Conservation (phyloP, 2,888 invertebrate species). For the Polietes domitor region DNA sequence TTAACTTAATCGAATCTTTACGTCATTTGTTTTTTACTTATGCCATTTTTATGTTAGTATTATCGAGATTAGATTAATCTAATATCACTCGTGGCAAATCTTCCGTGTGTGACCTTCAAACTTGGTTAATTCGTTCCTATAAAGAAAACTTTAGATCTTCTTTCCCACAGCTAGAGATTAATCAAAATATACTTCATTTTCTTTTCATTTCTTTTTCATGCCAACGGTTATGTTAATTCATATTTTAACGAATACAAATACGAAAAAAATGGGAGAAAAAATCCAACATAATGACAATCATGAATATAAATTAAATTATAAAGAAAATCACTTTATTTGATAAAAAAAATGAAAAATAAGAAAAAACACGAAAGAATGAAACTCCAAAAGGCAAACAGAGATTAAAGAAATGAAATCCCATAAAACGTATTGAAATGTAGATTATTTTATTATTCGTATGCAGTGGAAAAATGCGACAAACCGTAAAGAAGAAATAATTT, state of each 20-base stretch:
- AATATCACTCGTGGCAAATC: too few species aligned
- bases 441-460: background rate
- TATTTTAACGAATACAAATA: background rate
- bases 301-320: slow-evolving; percentile 55
- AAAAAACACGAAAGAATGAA: slow-evolving; percentile 34
- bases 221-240: slow-evolving; percentile 16
- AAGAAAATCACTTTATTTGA: slow-evolving; percentile 49
- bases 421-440: background rate
- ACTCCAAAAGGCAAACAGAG: slow-evolving; percentile 18
- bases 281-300: background rate
- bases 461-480: background rate
- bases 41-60: too few species aligned
- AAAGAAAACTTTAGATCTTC: too few species aligned
- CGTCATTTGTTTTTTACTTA: too few species aligned
- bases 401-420: slow-evolving; percentile 35
- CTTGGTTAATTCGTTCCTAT: too few species aligned
- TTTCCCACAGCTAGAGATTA: background rate
- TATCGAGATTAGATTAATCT: too few species aligned
- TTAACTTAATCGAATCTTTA: too few species aligned
- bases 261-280: slow-evolving; percentile 3
- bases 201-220: background rate
- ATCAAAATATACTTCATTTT: background rate
- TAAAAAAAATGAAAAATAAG: slow-evolving; percentile 41
- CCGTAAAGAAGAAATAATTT: slow-evolving; percentile 16
- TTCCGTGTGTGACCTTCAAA: too few species aligned